phyloP scores from a whole-genome alignment of 2,888 invertebrate species.

The Leuctra nigra region DNA sequence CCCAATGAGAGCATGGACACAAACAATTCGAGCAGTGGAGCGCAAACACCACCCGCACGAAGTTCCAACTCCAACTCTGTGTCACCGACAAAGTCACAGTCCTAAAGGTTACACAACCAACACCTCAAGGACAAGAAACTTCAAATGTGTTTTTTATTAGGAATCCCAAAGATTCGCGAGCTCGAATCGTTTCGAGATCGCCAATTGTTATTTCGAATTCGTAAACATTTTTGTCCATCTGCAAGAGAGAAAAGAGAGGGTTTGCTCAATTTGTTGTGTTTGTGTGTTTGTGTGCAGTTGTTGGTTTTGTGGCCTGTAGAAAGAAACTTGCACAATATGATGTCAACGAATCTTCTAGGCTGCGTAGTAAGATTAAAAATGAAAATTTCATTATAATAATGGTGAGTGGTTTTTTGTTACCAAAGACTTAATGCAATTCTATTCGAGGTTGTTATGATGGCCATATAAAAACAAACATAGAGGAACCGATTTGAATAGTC shows the following conservation, averaged over 20 bases:
- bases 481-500: too few species aligned
- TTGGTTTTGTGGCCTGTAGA: conserved; percentile 3
- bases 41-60: conserved; percentile 27
- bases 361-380: too few species aligned
- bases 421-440: conserved; percentile 25
- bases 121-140: too few species aligned
- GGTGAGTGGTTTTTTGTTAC: conserved; percentile 27
- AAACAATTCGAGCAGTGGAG: conserved; percentile 26
- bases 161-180: too few species aligned
- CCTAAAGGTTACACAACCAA: too few species aligned
- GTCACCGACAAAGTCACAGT: conserved; percentile 29
- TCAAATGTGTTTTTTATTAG: too few species aligned
- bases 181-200: too few species aligned
- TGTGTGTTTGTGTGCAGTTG: conserved; percentile 2
- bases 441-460: too few species aligned
- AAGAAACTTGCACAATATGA: background rate
- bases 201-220: too few species aligned
- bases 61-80: conserved; percentile 25
- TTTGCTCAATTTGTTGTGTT: conserved; percentile 30
- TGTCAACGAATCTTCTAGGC: conserved; percentile 17
- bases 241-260: conserved; percentile 26
- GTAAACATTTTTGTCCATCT: too few species aligned
- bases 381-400: background rate
- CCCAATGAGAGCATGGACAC: conserved; percentile 46
- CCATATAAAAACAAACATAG: too few species aligned